Conservation (phyloP, 1,140 invertebrate genomes). For the Neodiprion pinetum region DNA sequence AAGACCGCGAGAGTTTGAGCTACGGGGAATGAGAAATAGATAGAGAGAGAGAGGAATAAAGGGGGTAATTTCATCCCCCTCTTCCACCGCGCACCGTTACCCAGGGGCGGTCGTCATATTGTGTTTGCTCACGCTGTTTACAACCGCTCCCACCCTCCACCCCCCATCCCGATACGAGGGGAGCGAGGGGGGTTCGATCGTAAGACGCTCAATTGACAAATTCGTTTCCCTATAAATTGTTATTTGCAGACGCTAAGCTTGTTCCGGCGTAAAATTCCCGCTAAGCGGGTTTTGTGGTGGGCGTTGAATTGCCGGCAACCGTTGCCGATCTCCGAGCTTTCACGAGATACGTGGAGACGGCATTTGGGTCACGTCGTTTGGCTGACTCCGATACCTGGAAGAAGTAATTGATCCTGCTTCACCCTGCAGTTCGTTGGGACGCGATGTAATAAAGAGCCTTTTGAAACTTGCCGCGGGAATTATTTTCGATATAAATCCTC, state of each 20-base stretch:
- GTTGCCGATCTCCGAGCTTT: too few species aligned
- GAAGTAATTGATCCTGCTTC: neutral
- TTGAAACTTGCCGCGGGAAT: too few species aligned
- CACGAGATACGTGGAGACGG: too few species aligned
- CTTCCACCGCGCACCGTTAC: conserved; percentile 20
- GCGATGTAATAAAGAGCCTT: too few species aligned
- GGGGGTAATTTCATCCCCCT: too few species aligned
- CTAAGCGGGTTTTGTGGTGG: neutral
- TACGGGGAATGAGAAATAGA: conserved; percentile 24
- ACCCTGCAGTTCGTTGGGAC: neutral
- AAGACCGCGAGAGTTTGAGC: conserved; percentile 24
- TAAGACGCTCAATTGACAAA: conserved; percentile 14
- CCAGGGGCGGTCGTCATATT: conserved; percentile 60
- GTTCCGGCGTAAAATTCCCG: neutral
- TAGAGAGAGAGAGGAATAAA: neutral
- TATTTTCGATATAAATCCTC: neutral
- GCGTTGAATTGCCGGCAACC: too few species aligned
- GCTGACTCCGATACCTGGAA: neutral
- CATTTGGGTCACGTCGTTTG: too few species aligned
- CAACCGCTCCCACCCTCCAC: conserved; percentile 40
- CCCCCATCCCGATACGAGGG: neutral
- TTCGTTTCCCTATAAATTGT: conserved; percentile 10
- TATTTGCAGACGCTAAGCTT: neutral
- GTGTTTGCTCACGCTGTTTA: conserved; percentile 61
- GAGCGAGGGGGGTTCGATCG: conserved; percentile 30